Evolutionary conservation across 2,888 invertebrate species (phyloP), one percentile per base, ranked within the genome.

Genomic region (Sesia apiformis): DNA sequence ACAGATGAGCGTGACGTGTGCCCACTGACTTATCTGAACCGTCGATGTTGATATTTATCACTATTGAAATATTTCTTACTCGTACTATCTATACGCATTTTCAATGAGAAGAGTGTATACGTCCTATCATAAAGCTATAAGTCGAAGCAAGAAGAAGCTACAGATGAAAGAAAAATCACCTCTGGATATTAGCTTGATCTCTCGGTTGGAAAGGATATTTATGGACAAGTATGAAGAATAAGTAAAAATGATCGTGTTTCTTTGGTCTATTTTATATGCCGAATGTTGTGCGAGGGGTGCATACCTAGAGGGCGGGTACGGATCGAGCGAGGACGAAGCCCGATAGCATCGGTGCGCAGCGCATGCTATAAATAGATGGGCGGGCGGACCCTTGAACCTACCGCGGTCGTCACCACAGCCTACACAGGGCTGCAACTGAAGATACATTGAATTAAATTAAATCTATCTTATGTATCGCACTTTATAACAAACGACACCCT

Each of bases 161-260:
- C 7, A 23, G 23, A 23, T 23, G 23, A 23, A 23, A 23, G 23
- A 23, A 23, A 23, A 23, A 23, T 23, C 23, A 23, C 23, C 23
- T 23, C 23, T 23, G 23, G 23, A 23, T 23, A 23, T 23, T 23
- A 23, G 23, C 23, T 23, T 23, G 2, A 23, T 50, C 8, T 50
- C 39, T 69, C 72, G 75, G 75, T 71, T 52, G 71, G 66, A 72
- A 76, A 75, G 81, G 87, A 86, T 86, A 3, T 51, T 39, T 3
- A 87, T 86, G 86, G 83, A 79, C 79, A 80, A 75, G 76, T 79
- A 80, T 85, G 84, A 84, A 85, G 84, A 85, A 84, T 84, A 81
- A 76, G 78, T 5, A 50, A 38, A 38, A 38, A 5, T 50, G 50
- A 4, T 23, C 23, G 38, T 38, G 38, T 6, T 3, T 8, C 7